Evolutionary conservation across 2,113 vertebrate genomes (phyloP), one percentile per base, ranked within the genome.

Genomic region (Labrus mixtus): DNA sequence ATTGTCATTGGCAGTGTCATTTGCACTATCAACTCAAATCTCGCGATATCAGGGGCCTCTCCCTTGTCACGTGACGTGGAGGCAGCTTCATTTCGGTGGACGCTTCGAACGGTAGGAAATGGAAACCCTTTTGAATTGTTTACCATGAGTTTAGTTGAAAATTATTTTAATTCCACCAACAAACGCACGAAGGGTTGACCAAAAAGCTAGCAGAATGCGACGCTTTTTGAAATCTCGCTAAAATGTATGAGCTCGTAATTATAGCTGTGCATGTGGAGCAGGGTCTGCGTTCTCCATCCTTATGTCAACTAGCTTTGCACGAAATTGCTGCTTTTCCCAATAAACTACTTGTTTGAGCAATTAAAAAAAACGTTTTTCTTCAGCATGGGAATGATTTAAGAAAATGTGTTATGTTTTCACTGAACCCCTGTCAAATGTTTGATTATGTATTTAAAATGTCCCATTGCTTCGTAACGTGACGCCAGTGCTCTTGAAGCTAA

Each of bases 11-110:
- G 25, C 25, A 25, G 25, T 25, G 25, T 25, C 2, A 16, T 0
- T 16, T 43, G 10, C 3, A 51, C n/a, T 71, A 25, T 50, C 51
- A 19, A 85, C 80, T 91, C 90, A 88, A 86, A 85, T 0, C 23
- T 2, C 19, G 39, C 39, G 39, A 1, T 6, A 2, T 6, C 9
- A 1, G 12, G 5, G 5, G 13, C 0, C 3, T 6, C 8, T 17
- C 51, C 15, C 11, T 0, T 2, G 6, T 88, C 89, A 88, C 84
- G 85, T 92, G 88, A 89, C 19, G 16, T 22, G 29, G 51, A 46
- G 13, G 68, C 51, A 20, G 72, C 82, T 84, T 85, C 88, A 55
- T 68, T 61, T 81, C 36, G 43, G 15, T 59, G 82, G 79, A 83
- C 43, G 33, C 51, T 41, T 73, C 48, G 22, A 55, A 73, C 29